Evolutionary conservation across 2,888 invertebrate species (phyloP).

Genomic region (Mythimna loreyi): DNA sequence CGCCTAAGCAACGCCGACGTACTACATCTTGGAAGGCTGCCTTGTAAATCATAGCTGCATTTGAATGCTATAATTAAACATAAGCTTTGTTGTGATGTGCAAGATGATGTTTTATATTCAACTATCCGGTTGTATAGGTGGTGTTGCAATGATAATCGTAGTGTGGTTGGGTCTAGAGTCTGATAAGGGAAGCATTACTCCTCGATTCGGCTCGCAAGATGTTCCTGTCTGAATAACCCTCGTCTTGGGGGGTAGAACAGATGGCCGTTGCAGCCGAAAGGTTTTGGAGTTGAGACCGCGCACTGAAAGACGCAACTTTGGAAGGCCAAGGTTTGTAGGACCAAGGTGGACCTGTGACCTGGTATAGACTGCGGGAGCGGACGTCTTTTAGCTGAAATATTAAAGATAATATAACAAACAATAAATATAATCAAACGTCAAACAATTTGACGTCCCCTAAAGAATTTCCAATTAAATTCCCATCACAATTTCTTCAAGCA

Average conservation of each 20-base stretch:
- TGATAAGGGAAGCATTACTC: too few species aligned
- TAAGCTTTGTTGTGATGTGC: conserved; percentile 12
- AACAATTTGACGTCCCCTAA: conserved; percentile 4
- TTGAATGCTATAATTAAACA: conserved; percentile 32
- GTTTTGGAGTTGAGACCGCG: too few species aligned
- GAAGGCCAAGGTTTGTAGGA: too few species aligned
- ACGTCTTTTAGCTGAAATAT: too few species aligned
- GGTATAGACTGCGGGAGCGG: neutral
- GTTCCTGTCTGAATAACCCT: too few species aligned
- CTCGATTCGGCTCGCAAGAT: too few species aligned
- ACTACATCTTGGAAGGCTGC: conserved; percentile 34
- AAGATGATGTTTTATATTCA: conserved; percentile 33
- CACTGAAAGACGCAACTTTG: too few species aligned
- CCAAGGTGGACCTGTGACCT: too few species aligned
- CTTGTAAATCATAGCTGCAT: conserved; percentile 36
- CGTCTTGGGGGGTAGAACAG: too few species aligned
- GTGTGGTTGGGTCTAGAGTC: too few species aligned
- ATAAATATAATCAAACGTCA: neutral
- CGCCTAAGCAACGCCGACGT: conserved; percentile 42
- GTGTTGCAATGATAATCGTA: too few species aligned
- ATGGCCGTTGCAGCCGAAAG: too few species aligned
- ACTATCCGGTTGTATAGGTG: neutral
- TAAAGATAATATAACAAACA: neutral
- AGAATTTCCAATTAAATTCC: conserved; percentile 45
- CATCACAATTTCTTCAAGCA: conserved; percentile 32